phyloP scores from a whole-genome alignment of 1,140 invertebrate species.

The Eciton burchellii region DNA sequence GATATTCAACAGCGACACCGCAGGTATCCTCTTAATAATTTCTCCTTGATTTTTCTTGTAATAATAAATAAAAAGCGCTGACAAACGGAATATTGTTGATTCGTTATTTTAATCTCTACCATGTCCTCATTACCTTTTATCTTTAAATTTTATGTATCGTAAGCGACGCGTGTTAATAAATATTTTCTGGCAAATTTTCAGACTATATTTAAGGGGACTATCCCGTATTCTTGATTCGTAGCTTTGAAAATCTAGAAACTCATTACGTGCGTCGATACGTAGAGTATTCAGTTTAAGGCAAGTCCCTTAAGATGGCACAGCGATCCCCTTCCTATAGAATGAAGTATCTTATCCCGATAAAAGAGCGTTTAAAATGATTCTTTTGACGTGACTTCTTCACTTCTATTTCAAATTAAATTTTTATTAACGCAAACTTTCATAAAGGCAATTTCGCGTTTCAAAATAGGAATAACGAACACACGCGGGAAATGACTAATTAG shows the following conservation, averaged over 20 bases:
- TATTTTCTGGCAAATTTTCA: not conserved
- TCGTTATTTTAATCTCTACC: no score
- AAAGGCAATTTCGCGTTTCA: not conserved
- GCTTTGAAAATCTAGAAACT: not conserved
- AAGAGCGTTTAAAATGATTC: conserved; percentile 5
- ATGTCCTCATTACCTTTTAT: no score
- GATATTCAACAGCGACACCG: no score
- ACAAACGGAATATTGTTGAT: no score
- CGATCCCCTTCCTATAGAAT: conserved; percentile 12
- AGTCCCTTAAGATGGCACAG: conserved; percentile 31
- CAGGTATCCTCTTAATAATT: no score
- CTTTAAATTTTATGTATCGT: not conserved
- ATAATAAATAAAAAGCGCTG: no score
- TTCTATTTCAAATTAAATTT: not conserved
- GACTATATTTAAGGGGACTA: not conserved
- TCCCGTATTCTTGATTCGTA: not conserved
- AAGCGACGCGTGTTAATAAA: conserved; percentile 12
- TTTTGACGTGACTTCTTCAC: not conserved
- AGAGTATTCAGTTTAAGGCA: not conserved
- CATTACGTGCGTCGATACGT: conserved; percentile 10
- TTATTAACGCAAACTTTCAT: not conserved
- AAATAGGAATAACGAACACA: not conserved
- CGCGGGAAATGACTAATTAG: conserved; percentile 31
- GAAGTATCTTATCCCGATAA: not conserved
- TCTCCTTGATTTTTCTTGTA: no score